Base-by-base conservation (phyloP, 23 tunicate genomes). In the Halocynthia roretzi region DNA sequence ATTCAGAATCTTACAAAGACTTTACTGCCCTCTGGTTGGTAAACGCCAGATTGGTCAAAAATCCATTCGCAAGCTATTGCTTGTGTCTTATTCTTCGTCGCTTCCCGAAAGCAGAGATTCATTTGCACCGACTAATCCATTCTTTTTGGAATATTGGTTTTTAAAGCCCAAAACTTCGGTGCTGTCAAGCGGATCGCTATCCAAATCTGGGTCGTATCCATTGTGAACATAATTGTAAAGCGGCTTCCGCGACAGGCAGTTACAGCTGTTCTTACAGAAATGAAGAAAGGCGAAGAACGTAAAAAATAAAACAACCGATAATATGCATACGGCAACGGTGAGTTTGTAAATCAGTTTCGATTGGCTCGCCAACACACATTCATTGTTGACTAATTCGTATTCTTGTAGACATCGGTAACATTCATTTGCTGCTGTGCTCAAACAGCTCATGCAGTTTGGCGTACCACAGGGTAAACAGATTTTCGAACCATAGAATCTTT, bases 341-440 rank as follows among this genome's bases (percentile, higher is more conserved):
- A 87, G 79, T 49, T 54, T 66, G 63, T 21, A 73, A 11, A 52
- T 74, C 31, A 31, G 44, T 31, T 31, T 31, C 44, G 44, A 31
- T 31, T 31, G 2, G 44, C 4, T 31, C 2, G n/a, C 76, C 54
- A 56, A 1, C 7, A 17, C 67, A 6, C 53, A 8, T 10, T 67
- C 52, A 8, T 53, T 23, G 50, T 55, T 15, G 7, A 31, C 68
- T 48, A 62, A 19, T 7, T 57, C 31, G 85, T 80, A 74, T 6
- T 85, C 96, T 22, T 70, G 61, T 5, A 79, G 82, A 49, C 96
- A 89, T 68, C 77, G 82, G 67, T 60, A 75, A 61, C 96, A 89
- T 14, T 89, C 71, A 12, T 7, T 53, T 15, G 70, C 52, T 50
- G 52, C 10, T 40, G 84, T 62, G 8, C 88, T 85, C 7, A 52